Conservation (phyloP, 2,113 vertebrate species). For the Dipodomys spectabilis region DNA sequence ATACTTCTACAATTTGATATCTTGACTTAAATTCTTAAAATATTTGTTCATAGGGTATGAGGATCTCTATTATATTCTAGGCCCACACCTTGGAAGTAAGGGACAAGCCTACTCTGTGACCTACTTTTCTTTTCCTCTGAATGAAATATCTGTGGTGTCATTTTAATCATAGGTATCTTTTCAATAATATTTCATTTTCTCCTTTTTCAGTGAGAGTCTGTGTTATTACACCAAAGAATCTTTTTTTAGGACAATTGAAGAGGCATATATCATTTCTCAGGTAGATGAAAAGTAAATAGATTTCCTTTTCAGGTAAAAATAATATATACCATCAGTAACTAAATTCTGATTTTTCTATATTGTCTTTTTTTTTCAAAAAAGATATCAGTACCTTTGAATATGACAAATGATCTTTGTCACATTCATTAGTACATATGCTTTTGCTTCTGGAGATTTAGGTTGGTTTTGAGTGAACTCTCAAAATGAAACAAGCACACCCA, state of each 20-base stretch:
- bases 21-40: slow-evolving; percentile 10
- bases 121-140: background rate
- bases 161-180: background rate
- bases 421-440: background rate
- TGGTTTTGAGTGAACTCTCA: background rate
- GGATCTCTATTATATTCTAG: background rate
- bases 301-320: slow-evolving; percentile 28
- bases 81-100: background rate
- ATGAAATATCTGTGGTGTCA: background rate
- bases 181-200: background rate
- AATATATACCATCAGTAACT: background rate
- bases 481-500: background rate
- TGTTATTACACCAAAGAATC: background rate
- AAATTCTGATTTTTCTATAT: slow-evolving; percentile 40
- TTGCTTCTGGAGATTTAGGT: background rate
- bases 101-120: background rate
- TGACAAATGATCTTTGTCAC: background rate
- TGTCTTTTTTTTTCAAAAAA: no score
- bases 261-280: background rate
- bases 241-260: background rate
- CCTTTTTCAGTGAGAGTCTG: background rate
- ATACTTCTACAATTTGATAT: background rate
- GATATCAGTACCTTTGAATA: background rate
- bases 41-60: background rate
- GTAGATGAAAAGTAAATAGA: background rate